Conservation (phyloP, 2,113 vertebrate genomes). For the Xiphorhynchus elegans region DNA sequence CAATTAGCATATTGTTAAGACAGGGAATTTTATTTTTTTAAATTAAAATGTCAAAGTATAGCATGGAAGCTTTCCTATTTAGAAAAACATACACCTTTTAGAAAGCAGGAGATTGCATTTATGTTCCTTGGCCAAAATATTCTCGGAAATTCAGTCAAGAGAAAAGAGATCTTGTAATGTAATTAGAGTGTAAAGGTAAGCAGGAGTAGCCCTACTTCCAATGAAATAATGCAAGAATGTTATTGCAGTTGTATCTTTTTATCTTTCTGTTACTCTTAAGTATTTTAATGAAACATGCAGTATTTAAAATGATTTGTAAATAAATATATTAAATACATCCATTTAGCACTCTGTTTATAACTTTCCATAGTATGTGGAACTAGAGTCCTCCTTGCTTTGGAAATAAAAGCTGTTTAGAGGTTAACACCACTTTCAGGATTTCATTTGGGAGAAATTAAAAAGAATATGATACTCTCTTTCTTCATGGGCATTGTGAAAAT, state of each 20-base stretch:
- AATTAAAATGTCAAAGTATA: not conserved
- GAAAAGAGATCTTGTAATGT: not conserved
- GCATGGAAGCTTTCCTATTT: not conserved
- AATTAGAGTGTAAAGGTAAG: not conserved
- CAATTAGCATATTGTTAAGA: not conserved
- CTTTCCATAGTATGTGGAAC: not conserved
- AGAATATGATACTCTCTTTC: not conserved
- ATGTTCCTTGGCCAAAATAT: not conserved
- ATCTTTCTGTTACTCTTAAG: not conserved
- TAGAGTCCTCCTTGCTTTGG: not conserved
- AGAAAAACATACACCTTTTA: not conserved
- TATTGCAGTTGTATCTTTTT: not conserved
- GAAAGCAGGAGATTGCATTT: not conserved
- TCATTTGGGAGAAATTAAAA: not conserved
- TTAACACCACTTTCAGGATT: not conserved
- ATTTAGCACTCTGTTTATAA: not conserved
- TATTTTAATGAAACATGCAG: not conserved
- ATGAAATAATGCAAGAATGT: rapidly evolving
- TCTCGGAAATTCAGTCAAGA: not conserved
- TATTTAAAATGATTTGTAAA: not conserved
- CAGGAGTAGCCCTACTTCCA: not conserved
- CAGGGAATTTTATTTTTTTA: not conserved
- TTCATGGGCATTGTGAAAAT: not conserved
- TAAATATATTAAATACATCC: not conserved
- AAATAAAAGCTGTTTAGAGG: not conserved